Base-by-base conservation (phyloP, 2,113 vertebrate species). In the Prochilodus magdalenae region DNA sequence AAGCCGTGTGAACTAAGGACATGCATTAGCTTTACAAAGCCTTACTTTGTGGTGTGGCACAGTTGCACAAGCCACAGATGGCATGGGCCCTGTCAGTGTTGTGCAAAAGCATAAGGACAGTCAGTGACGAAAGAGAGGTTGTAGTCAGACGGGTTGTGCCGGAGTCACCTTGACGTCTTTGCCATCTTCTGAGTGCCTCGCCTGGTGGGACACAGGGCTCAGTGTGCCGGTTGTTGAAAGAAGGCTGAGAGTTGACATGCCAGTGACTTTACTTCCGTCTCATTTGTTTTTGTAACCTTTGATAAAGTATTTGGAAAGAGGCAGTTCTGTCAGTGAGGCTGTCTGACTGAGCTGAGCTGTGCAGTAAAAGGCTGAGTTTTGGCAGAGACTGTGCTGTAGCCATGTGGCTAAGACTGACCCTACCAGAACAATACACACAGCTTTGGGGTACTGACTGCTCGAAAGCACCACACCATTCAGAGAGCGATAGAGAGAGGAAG, bases 361-460 rank as follows among this genome's bases (percentile, higher is more conserved):
- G 29, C 40, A 53, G 13, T 51, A 7, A 22, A 55, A 14, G 53
- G 53, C 53, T 55, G 63, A 40, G 77, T 24, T 27, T 80, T 53
- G 26, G 75, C 65, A 47, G 69, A 75, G 22, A 20, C 33, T 74
- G 73, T 51, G 57, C 10, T 57, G 55, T 33, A 79, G 80, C 62
- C 65, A 71, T 75, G 53, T 82, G 44, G 65, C 44, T 79, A 27
- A 75, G 18, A 26, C 24, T 22, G 16, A 81, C 57, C 73, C 80
- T 84, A 47, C 70, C 33, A 73, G 78, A 86, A 86, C 87, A 87
- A 86, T 84, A 85, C 65, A 16, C 53, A 55, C 26, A 44, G 79
- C 73, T 81, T 82, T 66, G 73, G 83, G 72, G 14, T 82, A 76
- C 77, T 63, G 65, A 83, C 27, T 69, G 74, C 79, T 15, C 81